Evolutionary conservation across 2,888 invertebrate genomes (phyloP).

Genomic region (Nesidiocoris tenuis): DNA sequence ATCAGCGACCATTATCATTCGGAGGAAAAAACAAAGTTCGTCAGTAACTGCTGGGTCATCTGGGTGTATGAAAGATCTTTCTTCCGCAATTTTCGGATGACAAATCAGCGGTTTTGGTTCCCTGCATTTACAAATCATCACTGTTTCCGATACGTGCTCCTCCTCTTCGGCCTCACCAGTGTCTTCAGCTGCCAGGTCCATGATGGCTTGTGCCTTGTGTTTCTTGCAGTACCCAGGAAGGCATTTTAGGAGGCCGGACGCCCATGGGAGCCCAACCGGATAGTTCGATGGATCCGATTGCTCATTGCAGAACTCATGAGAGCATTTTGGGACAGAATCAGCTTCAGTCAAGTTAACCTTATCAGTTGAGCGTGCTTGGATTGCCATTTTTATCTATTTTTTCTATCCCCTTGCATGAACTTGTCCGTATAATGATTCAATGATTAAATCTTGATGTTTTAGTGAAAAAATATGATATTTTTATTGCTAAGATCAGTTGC

Average conservation of each 20-base stretch:
- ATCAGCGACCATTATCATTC: conserved; percentile 32
- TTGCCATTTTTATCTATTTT: no score
- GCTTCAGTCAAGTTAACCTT: no score
- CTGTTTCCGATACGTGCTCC: background rate
- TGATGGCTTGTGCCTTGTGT: background rate
- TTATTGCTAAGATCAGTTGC: no score
- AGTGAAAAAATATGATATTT: no score
- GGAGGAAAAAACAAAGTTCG: conserved; percentile 23
- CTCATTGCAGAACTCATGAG: conserved; percentile 28
- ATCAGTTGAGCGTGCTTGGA: no score
- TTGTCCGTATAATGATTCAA: no score
- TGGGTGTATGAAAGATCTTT: conserved; percentile 3
- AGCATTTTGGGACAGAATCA: background rate
- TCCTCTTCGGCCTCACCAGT: conserved; percentile 8
- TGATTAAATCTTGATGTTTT: no score
- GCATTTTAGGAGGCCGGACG: conserved; percentile 35
- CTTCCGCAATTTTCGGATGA: background rate
- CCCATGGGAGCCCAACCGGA: conserved; percentile 36
- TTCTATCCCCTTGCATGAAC: no score
- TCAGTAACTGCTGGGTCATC: conserved; percentile 12
- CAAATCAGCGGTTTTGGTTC: background rate
- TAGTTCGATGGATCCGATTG: conserved; percentile 25
- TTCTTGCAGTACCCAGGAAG: conserved; percentile 40
- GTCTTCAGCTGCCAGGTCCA: background rate
- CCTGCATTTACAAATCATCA: conserved; percentile 14